phyloP scores from a whole-genome alignment of 1,140 invertebrate species.

The Antheraea pernyi region DNA sequence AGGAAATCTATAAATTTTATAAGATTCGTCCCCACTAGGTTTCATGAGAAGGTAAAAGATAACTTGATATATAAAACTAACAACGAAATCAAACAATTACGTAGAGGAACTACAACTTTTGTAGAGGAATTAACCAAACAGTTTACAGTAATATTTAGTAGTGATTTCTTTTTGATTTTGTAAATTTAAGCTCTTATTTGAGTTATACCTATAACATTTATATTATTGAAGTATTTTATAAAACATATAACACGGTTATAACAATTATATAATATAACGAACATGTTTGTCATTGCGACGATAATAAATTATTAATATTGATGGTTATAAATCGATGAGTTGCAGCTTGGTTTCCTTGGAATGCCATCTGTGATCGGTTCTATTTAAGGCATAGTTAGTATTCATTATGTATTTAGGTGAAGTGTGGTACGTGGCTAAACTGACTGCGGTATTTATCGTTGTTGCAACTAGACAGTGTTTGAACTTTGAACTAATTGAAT shows the following conservation, averaged over 20 bases:
- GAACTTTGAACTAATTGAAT: not conserved
- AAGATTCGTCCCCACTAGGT: not conserved
- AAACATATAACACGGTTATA: not conserved
- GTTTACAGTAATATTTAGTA: too few relatives aligned
- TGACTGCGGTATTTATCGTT: not conserved
- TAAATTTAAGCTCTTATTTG: too few relatives aligned
- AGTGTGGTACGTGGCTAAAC: not conserved
- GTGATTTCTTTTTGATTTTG: too few relatives aligned
- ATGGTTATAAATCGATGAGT: not conserved
- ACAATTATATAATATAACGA: not conserved
- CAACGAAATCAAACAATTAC: too few relatives aligned
- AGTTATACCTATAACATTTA: too few relatives aligned
- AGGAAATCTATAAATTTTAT: not conserved
- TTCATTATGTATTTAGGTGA: slow-evolving; percentile 5
- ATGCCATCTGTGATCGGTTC: not conserved
- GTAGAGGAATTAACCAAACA: too few relatives aligned
- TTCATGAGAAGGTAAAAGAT: too few relatives aligned
- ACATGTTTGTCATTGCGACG: too few relatives aligned
- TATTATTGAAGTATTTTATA: too few relatives aligned
- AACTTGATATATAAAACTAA: too few relatives aligned
- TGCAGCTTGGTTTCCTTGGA: not conserved
- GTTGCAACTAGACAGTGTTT: not conserved
- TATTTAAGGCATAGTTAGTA: not conserved
- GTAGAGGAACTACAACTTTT: too few relatives aligned
- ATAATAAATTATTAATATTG: not conserved